Percentiles rank a stretch among this genome's conserved stretches.
phyloP scores from a whole-genome alignment of 2,113 vertebrate genomes.

The Columba livia region DNA sequence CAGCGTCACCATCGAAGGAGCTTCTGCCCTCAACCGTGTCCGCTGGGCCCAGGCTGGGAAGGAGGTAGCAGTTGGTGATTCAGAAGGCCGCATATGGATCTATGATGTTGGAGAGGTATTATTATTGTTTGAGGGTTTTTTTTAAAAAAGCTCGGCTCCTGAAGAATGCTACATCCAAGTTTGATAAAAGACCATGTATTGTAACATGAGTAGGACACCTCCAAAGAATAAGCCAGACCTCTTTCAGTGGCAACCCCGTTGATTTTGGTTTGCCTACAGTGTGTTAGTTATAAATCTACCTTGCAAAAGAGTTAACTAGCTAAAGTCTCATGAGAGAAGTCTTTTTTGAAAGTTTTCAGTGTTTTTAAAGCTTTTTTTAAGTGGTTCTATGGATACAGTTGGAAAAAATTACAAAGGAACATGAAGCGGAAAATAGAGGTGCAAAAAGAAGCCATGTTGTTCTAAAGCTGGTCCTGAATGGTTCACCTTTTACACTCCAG shows the following conservation, averaged over 20 bases:
- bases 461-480: not conserved
- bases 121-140: not conserved
- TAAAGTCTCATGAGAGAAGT: not conserved
- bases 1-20: conserved; percentile 92
- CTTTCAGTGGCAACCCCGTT: not conserved
- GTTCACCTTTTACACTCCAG: not conserved
- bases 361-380: not conserved
- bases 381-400: not conserved
- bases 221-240: not conserved
- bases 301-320: not conserved
- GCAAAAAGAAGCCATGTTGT: not conserved
- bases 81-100: conserved; percentile 95
- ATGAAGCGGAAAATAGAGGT: not conserved
- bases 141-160: not conserved
- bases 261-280: not conserved
- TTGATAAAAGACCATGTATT: not conserved
- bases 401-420: not conserved
- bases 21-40: conserved; percentile 93
- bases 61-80: conserved; percentile 96
- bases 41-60: conserved; percentile 93
- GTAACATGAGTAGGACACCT: not conserved
- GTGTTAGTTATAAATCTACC: not conserved
- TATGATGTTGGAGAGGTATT: conserved; percentile 97
- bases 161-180: not conserved
- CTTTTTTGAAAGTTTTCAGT: not conserved